These are phyloP conservation scores for Andrena chrysosceles DNA, from an alignment of 2,888 invertebrate species.

Conservation along the genomic window DNA sequence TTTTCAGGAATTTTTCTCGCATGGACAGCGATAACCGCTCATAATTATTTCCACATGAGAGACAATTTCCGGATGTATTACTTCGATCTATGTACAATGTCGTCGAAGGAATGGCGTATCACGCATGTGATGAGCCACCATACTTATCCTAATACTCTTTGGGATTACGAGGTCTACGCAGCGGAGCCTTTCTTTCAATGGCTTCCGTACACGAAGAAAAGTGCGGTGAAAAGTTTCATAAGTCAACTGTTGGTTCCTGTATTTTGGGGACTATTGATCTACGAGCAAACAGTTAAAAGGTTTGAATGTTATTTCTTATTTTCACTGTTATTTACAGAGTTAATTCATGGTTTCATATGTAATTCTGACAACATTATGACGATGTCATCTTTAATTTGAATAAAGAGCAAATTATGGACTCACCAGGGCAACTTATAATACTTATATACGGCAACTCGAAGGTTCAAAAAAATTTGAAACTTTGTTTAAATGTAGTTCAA, in stretches of 20 bases:
- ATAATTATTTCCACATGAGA: conserved; percentile 92
- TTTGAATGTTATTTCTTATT: not conserved
- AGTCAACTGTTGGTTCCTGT: conserved; percentile 86
- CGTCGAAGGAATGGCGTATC: conserved; percentile 90
- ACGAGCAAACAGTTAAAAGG: conserved; percentile 27
- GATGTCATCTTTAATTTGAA: too few relatives aligned
- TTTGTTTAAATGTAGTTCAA: too few relatives aligned
- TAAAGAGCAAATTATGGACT: too few relatives aligned
- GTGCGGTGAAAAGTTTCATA: conserved; percentile 85
- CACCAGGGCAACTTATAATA: too few relatives aligned
- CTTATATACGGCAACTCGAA: too few relatives aligned
- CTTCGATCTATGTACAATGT: conserved; percentile 90
- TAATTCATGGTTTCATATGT: not conserved
- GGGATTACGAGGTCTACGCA: conserved; percentile 90
- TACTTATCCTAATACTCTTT: conserved; percentile 91
- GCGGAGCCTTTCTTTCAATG: conserved; percentile 90
- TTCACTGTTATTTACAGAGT: not conserved
- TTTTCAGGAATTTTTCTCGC: conserved; percentile 86
- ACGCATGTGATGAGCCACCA: conserved; percentile 93
- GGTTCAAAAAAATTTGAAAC: too few relatives aligned
- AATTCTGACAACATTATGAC: not conserved
- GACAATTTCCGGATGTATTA: conserved; percentile 93
- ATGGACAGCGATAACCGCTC: conserved; percentile 88
- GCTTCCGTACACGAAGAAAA: conserved; percentile 86
- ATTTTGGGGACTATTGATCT: conserved; percentile 83